Conservation (phyloP, 2,113 vertebrate genomes). For the Apaloderma vittatum region DNA sequence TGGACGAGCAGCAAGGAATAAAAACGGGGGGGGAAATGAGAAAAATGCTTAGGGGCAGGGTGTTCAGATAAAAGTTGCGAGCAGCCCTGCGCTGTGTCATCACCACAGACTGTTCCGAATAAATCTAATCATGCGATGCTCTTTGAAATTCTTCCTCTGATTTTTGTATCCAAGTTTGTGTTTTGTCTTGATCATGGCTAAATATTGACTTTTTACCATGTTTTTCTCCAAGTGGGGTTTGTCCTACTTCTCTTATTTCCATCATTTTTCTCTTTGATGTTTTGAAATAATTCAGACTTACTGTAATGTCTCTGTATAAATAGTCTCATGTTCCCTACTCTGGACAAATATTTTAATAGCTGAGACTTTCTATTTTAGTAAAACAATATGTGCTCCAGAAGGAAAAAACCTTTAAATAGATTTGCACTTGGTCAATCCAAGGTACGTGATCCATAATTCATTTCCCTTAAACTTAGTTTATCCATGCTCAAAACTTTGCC, state of each 20-base stretch:
- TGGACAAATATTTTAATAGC: not conserved
- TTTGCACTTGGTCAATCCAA: not conserved
- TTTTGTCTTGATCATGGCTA: not conserved
- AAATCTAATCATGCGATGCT: not conserved
- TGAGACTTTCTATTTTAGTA: not conserved
- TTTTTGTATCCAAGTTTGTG: constrained; percentile 5
- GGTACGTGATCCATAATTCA: rapidly evolving
- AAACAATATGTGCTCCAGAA: not conserved
- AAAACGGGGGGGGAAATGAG: not conserved
- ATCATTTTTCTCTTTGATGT: constrained; percentile 24
- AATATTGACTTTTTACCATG: not conserved
- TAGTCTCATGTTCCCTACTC: not conserved
- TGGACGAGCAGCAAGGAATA: not conserved
- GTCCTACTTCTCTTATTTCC: not conserved
- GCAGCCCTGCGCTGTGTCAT: not conserved
- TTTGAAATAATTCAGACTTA: not conserved
- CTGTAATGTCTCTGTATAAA: constrained; percentile 10
- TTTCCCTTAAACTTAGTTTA: not conserved
- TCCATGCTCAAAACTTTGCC: not conserved
- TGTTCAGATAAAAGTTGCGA: not conserved
- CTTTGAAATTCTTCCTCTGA: not conserved
- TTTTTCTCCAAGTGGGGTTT: constrained; percentile 4
- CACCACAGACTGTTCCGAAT: not conserved
- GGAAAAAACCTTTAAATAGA: not conserved
- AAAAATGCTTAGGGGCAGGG: not conserved